Evolutionary conservation across 2,113 vertebrate species (phyloP).

Genomic region (Elgaria multicarinata): DNA sequence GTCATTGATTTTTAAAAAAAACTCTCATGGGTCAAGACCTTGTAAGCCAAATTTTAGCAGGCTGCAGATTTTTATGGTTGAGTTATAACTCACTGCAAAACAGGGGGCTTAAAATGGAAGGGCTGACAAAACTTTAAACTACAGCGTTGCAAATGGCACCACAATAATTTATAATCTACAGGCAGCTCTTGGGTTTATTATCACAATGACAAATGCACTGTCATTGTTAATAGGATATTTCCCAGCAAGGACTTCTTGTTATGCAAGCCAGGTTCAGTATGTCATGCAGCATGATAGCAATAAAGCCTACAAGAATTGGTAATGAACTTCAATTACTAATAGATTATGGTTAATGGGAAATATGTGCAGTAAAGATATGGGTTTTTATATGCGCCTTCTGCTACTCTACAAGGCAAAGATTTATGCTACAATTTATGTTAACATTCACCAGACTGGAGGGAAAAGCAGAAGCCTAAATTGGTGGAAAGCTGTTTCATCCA

Average conservation of each 20-base stretch:
- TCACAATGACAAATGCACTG: conserved; percentile 95
- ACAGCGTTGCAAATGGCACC: conserved; percentile 74
- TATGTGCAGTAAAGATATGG: conserved; percentile 90
- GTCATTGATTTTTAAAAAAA: conserved; percentile 37
- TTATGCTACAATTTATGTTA: conserved; percentile 85
- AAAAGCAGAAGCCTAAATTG: conserved; percentile 68
- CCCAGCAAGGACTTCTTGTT: conserved; percentile 89
- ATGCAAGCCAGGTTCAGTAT: conserved; percentile 91
- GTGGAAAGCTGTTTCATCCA: conserved; percentile 75
- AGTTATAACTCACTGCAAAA: conserved; percentile 75
- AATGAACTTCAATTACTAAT: conserved; percentile 98
- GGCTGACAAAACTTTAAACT: conserved; percentile 78
- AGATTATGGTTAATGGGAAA: conserved; percentile 95
- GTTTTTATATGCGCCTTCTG: conserved; percentile 84
- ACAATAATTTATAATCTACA: conserved; percentile 83
- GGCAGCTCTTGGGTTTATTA: conserved; percentile 90
- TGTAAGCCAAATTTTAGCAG: conserved; percentile 63
- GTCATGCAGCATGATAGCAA: conserved; percentile 87
- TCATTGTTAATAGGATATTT: conserved; percentile 90
- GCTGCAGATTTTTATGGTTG: conserved; percentile 71
- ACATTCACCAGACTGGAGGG: conserved; percentile 68
- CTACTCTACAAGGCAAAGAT: conserved; percentile 83
- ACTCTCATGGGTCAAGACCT: conserved; percentile 53
- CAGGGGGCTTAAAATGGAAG: conserved; percentile 74
- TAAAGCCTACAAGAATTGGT: conserved; percentile 93